Conservation (phyloP, 2,113 vertebrate genomes). For the western clawed frog (Xenopus tropicalis) region UCB_Xtro_10.0 CM004445.2:12971001-12971500, state of each 20-base stretch:
- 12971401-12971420: constrained; percentile 87
- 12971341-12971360: constrained; percentile 89
- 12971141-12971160: constrained; percentile 84
- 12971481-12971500: no score
- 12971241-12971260: constrained; percentile 85
- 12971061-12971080: constrained; percentile 89
- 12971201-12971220: constrained; percentile 81
- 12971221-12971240: constrained; percentile 76
- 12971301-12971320: constrained; percentile 78
- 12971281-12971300: constrained; percentile 59
- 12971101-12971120: constrained; percentile 89
- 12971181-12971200: constrained; percentile 76
- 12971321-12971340: constrained; percentile 78
- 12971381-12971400: constrained; percentile 82
- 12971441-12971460: not conserved
- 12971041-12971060: constrained; percentile 79
- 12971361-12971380: constrained; percentile 85
- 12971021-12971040: constrained; percentile 95
- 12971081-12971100: constrained; percentile 90
- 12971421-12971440: constrained; percentile 81
- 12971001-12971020: constrained; percentile 91
- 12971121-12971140: constrained; percentile 83
- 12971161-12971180: constrained; percentile 82
- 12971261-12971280: constrained; percentile 73
- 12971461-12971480: no score